Evolutionary conservation across 2,888 invertebrate genomes (phyloP).

Genomic region (Scaptomyza reducta): DNA sequence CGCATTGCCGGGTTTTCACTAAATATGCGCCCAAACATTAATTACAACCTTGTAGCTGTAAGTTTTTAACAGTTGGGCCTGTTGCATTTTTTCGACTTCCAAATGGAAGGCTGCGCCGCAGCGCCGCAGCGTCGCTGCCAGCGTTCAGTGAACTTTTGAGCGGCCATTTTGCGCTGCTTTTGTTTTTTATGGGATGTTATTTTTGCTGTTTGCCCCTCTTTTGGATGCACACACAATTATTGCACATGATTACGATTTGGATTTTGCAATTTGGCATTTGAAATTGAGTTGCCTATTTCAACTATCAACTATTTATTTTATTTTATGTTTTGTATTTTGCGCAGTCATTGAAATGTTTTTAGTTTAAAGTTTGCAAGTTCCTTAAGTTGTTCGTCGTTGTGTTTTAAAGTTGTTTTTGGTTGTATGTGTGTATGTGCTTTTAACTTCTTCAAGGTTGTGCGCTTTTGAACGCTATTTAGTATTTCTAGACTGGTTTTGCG

Average conservation of each 20-base stretch:
- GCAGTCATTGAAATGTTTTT: constrained; percentile 35
- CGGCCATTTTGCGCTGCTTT: constrained; percentile 43
- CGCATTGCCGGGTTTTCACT: constrained; percentile 36
- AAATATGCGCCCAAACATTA: constrained; percentile 15
- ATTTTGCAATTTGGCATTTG: constrained; percentile 47
- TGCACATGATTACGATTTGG: constrained; percentile 53
- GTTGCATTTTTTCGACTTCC: constrained; percentile 32
- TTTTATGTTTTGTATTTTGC: constrained; percentile 37
- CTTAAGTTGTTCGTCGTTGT: constrained; percentile 47
- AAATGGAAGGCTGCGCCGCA: constrained; percentile 27
- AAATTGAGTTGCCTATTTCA: constrained; percentile 35
- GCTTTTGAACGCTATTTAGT: constrained; percentile 47
- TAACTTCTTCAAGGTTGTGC: constrained; percentile 72
- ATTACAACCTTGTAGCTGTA: constrained; percentile 13
- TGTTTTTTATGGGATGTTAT: constrained; percentile 35
- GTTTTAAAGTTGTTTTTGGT: no score
- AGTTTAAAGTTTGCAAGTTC: constrained; percentile 40
- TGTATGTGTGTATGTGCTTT: constrained; percentile 43
- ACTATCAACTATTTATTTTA: constrained; percentile 31
- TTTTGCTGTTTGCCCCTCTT: constrained; percentile 31
- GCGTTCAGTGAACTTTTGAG: constrained; percentile 68
- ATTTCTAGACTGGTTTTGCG: constrained; percentile 76
- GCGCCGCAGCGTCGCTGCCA: constrained; percentile 27
- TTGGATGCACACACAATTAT: constrained; percentile 37
- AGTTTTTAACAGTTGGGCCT: constrained; percentile 30